Evolutionary conservation across 2,888 invertebrate genomes (phyloP).

Genomic region (Taenaris catops): DNA sequence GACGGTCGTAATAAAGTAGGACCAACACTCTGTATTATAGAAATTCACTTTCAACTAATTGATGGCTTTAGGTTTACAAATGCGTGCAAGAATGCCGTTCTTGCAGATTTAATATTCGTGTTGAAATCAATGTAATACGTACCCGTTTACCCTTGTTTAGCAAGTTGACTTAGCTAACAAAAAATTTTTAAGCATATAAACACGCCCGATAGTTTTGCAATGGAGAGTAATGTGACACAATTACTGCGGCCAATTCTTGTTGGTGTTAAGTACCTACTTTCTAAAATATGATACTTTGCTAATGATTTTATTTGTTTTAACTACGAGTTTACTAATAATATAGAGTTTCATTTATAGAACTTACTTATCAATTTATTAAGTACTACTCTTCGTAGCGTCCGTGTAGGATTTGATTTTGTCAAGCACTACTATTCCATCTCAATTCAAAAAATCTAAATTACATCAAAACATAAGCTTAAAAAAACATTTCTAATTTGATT

Average conservation of each 20-base stretch:
- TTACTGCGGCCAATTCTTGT: not conserved
- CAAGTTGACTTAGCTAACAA: conserved; percentile 7
- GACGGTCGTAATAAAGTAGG: no score
- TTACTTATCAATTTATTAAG: no score
- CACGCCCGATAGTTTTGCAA: conserved; percentile 4
- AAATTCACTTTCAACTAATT: conserved; percentile 39
- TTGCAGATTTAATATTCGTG: conserved; percentile 57
- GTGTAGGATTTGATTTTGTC: no score
- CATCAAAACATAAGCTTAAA: no score
- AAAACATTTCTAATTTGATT: no score
- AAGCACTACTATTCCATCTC: no score
- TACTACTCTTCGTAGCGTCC: no score
- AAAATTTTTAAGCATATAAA: conserved; percentile 3
- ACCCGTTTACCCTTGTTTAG: conserved; percentile 5
- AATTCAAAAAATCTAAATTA: no score
- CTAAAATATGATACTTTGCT: conserved; percentile 2
- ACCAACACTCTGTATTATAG: conserved; percentile 3
- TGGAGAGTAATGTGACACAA: conserved; percentile 3
- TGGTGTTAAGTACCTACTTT: conserved; percentile 1
- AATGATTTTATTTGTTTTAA: no score
- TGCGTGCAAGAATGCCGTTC: conserved; percentile 66
- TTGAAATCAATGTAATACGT: conserved; percentile 25
- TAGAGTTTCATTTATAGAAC: no score
- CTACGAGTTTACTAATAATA: no score
- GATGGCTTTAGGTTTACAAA: conserved; percentile 49